A percentile compares a stretch with the other conserved stretches of the same genome.
Evolutionary conservation across 1,140 invertebrate genomes (phyloP).

Genomic region (Spodoptera litura): DNA sequence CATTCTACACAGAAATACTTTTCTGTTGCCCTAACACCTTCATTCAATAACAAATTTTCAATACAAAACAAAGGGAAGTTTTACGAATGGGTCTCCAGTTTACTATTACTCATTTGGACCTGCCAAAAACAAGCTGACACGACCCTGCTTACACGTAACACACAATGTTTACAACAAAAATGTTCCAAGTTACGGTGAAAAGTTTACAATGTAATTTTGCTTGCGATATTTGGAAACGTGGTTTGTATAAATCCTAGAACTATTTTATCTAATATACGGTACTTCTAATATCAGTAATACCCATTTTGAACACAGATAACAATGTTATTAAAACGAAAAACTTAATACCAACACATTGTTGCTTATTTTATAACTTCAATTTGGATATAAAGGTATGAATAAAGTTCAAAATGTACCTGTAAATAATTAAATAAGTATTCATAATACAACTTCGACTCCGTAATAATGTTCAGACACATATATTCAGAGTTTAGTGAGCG

Average conservation of each 20-base stretch:
- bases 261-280: background rate
- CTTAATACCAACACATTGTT: background rate
- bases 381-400: slow-evolving; percentile 8
- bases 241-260: slow-evolving; percentile 14
- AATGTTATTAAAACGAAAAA: slow-evolving; percentile 2
- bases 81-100: slow-evolving; percentile 56
- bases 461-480: too few relatives aligned
- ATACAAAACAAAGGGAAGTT: slow-evolving; percentile 54
- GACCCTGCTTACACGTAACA: slow-evolving; percentile 35
- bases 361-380: background rate
- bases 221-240: background rate
- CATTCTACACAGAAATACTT: slow-evolving; percentile 47
- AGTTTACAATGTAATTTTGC: slow-evolving; percentile 21
- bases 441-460: too few relatives aligned
- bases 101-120: slow-evolving; percentile 58
- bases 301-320: slow-evolving; percentile 5
- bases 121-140: slow-evolving; percentile 50
- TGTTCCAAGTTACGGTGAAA: slow-evolving; percentile 22
- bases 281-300: slow-evolving; percentile 7
- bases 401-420: too few relatives aligned
- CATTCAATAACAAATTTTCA: slow-evolving; percentile 50
- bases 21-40: slow-evolving; percentile 46
- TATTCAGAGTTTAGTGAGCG: too few relatives aligned
- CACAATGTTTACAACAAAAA: slow-evolving; percentile 38
- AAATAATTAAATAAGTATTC: too few relatives aligned